Evolutionary conservation across 30 jellyfish, hydroid and myxozoan genomes (phyloP).

Genomic region (Hydractinia echinata): DNA sequence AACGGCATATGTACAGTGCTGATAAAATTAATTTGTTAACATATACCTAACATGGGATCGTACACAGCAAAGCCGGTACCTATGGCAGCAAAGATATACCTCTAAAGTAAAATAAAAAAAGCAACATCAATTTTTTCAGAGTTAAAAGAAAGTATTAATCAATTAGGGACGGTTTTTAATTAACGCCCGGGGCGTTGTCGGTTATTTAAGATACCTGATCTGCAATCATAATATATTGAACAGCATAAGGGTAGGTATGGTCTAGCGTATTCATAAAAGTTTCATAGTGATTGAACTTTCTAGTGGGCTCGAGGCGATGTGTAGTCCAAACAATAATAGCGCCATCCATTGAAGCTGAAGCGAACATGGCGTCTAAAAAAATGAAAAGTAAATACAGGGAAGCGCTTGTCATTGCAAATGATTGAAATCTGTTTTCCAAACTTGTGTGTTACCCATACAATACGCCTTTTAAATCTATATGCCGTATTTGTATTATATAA

Average conservation of each 20-base stretch:
- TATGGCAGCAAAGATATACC: constrained; percentile 63
- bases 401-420: too few relatives aligned
- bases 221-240: constrained; percentile 36
- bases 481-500: too few relatives aligned
- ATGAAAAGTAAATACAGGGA: not conserved
- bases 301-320: constrained; percentile 37
- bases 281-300: constrained; percentile 59
- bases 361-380: constrained; percentile 78
- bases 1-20: too few relatives aligned
- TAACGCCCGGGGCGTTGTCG: not conserved
- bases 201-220: not conserved
- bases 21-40: too few relatives aligned
- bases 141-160: not conserved
- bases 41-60: constrained; percentile 39
- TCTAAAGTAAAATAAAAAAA: constrained; percentile 29
- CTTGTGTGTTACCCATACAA: not conserved
- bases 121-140: not conserved
- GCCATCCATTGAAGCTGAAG: constrained; percentile 79
- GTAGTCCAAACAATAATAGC: constrained; percentile 79
- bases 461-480: too few relatives aligned
- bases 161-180: not conserved
- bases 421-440: not conserved
- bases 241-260: constrained; percentile 34
- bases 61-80: constrained; percentile 56
- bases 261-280: constrained; percentile 14